A percentile compares a stretch with the other conserved stretches of the same genome.
Evolutionary conservation across 2,888 invertebrate genomes (phyloP).

Genomic region (Tenthredo notha): DNA sequence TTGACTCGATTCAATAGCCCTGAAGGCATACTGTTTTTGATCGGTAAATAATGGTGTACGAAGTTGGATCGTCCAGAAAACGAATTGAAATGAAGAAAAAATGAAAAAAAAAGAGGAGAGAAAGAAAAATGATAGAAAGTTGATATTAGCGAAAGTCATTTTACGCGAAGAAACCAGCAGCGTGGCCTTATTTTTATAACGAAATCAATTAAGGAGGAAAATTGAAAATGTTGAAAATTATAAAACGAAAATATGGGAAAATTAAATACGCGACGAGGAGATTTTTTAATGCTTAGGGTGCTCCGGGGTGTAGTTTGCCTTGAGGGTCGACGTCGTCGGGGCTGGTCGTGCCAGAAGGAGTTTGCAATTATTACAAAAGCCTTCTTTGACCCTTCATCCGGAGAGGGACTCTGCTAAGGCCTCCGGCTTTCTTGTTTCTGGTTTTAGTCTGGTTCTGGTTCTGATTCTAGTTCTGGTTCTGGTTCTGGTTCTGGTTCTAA

Average conservation of each 20-base stretch:
- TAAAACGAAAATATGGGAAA: not conserved
- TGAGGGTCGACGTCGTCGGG: constrained; percentile 3
- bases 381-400: constrained; percentile 24
- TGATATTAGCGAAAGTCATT: not conserved
- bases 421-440: not conserved
- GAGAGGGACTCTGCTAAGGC: not conserved
- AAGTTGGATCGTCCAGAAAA: too few relatives aligned
- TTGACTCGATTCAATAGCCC: not conserved
- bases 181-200: not conserved
- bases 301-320: constrained; percentile 13
- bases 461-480: not conserved
- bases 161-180: too few relatives aligned
- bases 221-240: not conserved
- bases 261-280: not conserved
- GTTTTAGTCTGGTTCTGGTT: not conserved
- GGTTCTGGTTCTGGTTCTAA: not conserved
- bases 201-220: not conserved
- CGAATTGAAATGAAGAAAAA: not conserved
- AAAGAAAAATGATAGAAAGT: not conserved
- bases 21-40: not conserved
- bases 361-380: constrained; percentile 43
- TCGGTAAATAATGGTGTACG: not conserved
- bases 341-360: not conserved
- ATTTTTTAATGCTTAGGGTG: not conserved
- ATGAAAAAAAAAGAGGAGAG: not conserved